Evolutionary conservation across 2,888 invertebrate species (phyloP).

Genomic region (Cephus nigrinus): DNA sequence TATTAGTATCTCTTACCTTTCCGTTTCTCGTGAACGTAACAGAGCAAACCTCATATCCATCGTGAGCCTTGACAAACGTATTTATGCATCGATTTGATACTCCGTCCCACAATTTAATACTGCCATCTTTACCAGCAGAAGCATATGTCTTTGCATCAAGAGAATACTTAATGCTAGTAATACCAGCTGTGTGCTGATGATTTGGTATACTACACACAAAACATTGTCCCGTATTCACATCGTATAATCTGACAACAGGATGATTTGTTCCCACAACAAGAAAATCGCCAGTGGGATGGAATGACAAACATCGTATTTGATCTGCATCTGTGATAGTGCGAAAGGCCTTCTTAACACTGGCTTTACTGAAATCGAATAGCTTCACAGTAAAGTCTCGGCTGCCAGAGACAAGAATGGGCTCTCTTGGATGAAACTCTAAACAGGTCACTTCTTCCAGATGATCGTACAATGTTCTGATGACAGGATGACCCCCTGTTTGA

Average conservation of each 20-base stretch:
- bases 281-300: conserved; percentile 96
- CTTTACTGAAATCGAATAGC: conserved; percentile 97
- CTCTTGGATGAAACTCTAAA: conserved; percentile 95
- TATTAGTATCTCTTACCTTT: conserved; percentile 73
- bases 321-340: conserved; percentile 96
- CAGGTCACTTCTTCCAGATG: conserved; percentile 98
- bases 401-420: conserved; percentile 94
- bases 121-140: conserved; percentile 91
- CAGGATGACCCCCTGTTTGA: conserved; percentile 95
- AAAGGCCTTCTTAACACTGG: conserved; percentile 97
- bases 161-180: conserved; percentile 82
- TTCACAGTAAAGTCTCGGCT: conserved; percentile 95
- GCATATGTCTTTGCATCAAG: conserved; percentile 81
- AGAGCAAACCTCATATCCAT: conserved; percentile 93
- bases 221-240: conserved; percentile 95
- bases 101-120: conserved; percentile 97
- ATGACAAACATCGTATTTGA: conserved; percentile 88
- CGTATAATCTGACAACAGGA: conserved; percentile 90
- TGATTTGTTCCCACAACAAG: conserved; percentile 94
- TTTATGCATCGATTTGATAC: conserved; percentile 94
- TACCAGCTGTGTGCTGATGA: conserved; percentile 83
- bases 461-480: conserved; percentile 96
- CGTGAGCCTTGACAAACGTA: conserved; percentile 93
- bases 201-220: conserved; percentile 92
- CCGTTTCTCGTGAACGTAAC: conserved; percentile 94